phyloP scores from a whole-genome alignment of 53 echinoderm and acorn worm genomes.

The Temnopleurus reevesii region DNA sequence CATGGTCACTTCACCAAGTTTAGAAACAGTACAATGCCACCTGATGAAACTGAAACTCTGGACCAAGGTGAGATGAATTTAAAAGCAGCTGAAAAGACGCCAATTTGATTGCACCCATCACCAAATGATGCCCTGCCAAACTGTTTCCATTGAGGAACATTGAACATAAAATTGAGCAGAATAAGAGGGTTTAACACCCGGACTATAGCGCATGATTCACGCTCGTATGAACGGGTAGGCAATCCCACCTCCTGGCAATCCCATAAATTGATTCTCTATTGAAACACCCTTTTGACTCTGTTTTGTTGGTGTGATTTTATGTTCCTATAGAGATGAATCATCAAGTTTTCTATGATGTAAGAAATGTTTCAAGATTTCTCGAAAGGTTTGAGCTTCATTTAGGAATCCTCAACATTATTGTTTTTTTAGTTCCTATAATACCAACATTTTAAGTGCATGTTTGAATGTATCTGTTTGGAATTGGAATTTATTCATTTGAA shows the following conservation, averaged over 20 bases:
- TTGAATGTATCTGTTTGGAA: too few relatives aligned
- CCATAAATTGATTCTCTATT: constrained; percentile 1
- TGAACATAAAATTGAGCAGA: neutral
- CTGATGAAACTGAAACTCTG: neutral
- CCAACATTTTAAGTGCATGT: too few relatives aligned
- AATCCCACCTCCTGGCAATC: too few relatives aligned
- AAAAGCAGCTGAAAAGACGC: constrained; percentile 34
- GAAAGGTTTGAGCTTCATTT: too few relatives aligned
- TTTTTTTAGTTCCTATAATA: too few relatives aligned
- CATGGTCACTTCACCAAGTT: neutral
- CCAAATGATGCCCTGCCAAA: neutral
- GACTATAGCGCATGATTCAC: constrained; percentile 3
- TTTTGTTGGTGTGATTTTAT: constrained; percentile 14
- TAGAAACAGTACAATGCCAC: neutral
- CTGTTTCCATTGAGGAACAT: neutral
- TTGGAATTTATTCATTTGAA: too few relatives aligned
- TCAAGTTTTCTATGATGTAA: neutral
- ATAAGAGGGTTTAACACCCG: neutral
- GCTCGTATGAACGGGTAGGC: neutral
- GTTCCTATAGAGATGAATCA: constrained; percentile 1
- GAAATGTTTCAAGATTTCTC: neutral
- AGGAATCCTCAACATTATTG: too few relatives aligned
- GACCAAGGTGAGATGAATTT: constrained; percentile 13
- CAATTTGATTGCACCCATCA: constrained; percentile 18
- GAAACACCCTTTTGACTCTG: neutral